These are phyloP conservation scores for Esox niger DNA, from an alignment of 2,113 vertebrate species.

Conservation along the genomic window DNA sequence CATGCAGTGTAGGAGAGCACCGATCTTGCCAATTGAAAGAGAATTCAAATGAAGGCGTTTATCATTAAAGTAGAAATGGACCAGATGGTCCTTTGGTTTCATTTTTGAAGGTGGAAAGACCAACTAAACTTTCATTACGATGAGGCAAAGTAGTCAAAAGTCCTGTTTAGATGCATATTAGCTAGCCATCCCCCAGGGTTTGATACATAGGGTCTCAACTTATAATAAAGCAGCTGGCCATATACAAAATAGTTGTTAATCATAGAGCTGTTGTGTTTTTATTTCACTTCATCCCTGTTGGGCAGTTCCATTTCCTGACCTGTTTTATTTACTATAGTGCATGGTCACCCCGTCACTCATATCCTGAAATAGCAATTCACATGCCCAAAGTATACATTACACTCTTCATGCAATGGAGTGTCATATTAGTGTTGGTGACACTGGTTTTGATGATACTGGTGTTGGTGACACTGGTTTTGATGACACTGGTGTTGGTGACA, in stretches of 20 bases:
- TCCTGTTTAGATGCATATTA: too few species aligned
- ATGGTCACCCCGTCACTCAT: too few species aligned
- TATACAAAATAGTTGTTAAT: background rate
- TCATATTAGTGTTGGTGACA: too few species aligned
- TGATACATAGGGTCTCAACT: background rate
- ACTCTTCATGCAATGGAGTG: too few species aligned
- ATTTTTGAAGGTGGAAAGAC: background rate
- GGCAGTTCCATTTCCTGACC: background rate
- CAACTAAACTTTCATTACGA: background rate
- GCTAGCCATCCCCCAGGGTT: background rate
- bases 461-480: too few species aligned
- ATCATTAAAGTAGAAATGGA: constrained; percentile 5
- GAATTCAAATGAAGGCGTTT: constrained; percentile 1
- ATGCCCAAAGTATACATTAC: too few species aligned
- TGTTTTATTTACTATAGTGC: background rate
- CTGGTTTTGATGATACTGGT: too few species aligned
- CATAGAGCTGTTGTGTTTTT: background rate
- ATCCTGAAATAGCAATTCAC: too few species aligned
- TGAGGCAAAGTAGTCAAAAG: background rate
- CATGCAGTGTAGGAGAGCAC: background rate
- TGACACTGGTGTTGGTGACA: too few species aligned
- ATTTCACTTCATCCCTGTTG: background rate
- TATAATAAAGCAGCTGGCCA: background rate
- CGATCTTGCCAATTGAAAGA: constrained; percentile 4
- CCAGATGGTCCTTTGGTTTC: background rate